Base-by-base conservation (phyloP, 2,797 vertebrate species). In the Acridotheres tristis region DNA sequence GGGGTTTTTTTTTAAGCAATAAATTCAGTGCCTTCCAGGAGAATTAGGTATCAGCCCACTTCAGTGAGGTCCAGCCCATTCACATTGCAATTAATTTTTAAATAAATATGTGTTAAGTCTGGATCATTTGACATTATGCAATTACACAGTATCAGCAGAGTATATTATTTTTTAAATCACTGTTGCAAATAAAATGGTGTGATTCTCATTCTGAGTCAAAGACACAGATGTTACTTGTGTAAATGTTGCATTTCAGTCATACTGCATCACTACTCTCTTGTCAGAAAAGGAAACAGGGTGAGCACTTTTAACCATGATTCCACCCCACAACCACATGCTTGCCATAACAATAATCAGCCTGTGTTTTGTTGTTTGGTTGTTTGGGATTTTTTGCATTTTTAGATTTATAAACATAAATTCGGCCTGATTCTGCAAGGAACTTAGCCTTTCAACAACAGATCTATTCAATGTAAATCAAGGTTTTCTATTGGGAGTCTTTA, bases 61-160 rank as follows among this genome's bases (percentile, higher is more conserved):
- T 66, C 21, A 15, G 2, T 30, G 26, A 26, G 26, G 26, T 22
- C 17, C 21, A 58, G 6, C 4, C 61, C 8, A 32, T 22, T 50
- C 53, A 27, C 10, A 58, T 3, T 2, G 20, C 14, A 74, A 22
- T 36, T 51, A 36, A 21, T 51, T 58, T 21, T 51, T 43, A 27
- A 54, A 62, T 27, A 45, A 54, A 16, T 34, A 65, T 22, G 16
- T 43, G 1, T 58, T 18, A 50, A 15, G 8, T 18, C 17, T 43
- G 18, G 36, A 22, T 51, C 3, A 27, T 66, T 51, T 36, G 45
- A 66, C 74, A 74, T 75, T 11, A 26, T 74, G 51, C 9, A 57
- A 21, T 34, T 65, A 15, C 1, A 3, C 0, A 0, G 6, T 36
- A 15, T 43, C 32, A 74, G 21, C 32, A 66, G 51, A 50, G 26